phyloP scores from a whole-genome alignment of 1,140 invertebrate species.

The Anoplolepis gracilipes region DNA sequence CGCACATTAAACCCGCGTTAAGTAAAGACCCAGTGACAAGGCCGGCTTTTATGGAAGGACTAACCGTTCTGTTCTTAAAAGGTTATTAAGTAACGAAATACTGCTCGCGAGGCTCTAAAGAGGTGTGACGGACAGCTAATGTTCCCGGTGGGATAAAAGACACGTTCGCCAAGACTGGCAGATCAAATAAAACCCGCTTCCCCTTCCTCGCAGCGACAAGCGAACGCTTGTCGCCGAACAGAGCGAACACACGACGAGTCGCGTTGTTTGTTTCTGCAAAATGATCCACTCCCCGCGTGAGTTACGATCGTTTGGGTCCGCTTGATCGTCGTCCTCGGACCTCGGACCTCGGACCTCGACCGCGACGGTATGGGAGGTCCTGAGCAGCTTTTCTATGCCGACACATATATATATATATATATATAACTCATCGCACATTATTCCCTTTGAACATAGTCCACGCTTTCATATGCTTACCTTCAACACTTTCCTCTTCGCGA shows the following conservation, averaged over 20 bases:
- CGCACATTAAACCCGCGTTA: conserved; percentile 2
- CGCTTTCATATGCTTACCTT: conserved; percentile 49
- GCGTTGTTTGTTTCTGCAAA: conserved; percentile 76
- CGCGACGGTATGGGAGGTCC: conserved; percentile 68
- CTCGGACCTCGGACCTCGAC: too few relatives aligned
- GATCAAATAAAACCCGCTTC: conserved; percentile 71
- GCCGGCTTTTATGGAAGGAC: conserved; percentile 8
- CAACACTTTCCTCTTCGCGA: conserved; percentile 18
- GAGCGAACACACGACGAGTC: conserved; percentile 43
- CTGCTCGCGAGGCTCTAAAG: conserved; percentile 53
- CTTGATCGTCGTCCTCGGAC: conserved; percentile 55
- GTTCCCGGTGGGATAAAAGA: conserved; percentile 64
- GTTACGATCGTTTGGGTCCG: conserved; percentile 76
- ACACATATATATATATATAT: neutral
- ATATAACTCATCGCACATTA: conserved; percentile 60
- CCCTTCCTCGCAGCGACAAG: conserved; percentile 33
- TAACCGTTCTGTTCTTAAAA: conserved; percentile 45
- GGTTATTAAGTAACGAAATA: conserved; percentile 73
- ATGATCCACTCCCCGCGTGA: conserved; percentile 72
- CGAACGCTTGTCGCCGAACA: conserved; percentile 54
- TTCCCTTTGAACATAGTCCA: conserved; percentile 51
- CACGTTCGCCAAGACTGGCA: conserved; percentile 66
- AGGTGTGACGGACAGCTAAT: conserved; percentile 70
- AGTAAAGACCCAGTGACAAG: conserved; percentile 28
- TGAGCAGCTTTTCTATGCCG: conserved; percentile 34